phyloP scores from a whole-genome alignment of 2,888 invertebrate species.

The Diarsia mendica region DNA sequence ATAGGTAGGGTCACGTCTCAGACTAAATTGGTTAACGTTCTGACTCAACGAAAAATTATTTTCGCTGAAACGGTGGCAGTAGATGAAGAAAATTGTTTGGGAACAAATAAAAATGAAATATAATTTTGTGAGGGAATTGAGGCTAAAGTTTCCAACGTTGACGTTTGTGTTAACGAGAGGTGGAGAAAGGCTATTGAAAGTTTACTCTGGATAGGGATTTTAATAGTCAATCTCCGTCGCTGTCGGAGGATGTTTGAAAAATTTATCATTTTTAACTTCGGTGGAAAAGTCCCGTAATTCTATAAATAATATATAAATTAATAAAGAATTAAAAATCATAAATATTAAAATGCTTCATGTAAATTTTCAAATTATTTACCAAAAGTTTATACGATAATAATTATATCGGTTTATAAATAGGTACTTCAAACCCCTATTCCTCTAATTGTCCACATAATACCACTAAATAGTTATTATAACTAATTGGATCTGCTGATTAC shows the following conservation, averaged over 20 bases:
- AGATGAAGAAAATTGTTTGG: constrained; percentile 65
- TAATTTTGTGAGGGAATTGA: constrained; percentile 57
- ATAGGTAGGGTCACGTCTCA: constrained; percentile 68
- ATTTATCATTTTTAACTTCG: constrained; percentile 2
- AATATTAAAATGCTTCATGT: not conserved
- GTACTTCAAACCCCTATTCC: constrained; percentile 15
- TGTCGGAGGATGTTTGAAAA: constrained; percentile 35
- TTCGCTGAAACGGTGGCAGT: constrained; percentile 60
- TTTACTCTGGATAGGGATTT: constrained; percentile 39
- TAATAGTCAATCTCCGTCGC: constrained; percentile 53
- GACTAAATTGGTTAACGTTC: constrained; percentile 69
- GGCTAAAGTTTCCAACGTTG: constrained; percentile 58
- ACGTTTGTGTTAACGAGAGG: constrained; percentile 61
- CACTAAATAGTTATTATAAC: constrained; percentile 45
- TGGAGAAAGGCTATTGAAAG: constrained; percentile 51
- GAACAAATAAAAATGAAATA: constrained; percentile 68
- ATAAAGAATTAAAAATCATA: not conserved
- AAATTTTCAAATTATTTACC: too few relatives aligned
- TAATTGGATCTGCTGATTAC: constrained; percentile 58
- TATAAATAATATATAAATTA: too few relatives aligned
- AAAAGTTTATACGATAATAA: too few relatives aligned
- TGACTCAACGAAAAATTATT: constrained; percentile 68
- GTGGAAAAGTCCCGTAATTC: constrained; percentile 6
- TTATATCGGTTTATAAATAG: too few relatives aligned
- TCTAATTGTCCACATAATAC: constrained; percentile 26